Evolutionary conservation across 2,888 invertebrate species (phyloP), one percentile per base, ranked within the genome.

Genomic region (Neelides folsomi): DNA sequence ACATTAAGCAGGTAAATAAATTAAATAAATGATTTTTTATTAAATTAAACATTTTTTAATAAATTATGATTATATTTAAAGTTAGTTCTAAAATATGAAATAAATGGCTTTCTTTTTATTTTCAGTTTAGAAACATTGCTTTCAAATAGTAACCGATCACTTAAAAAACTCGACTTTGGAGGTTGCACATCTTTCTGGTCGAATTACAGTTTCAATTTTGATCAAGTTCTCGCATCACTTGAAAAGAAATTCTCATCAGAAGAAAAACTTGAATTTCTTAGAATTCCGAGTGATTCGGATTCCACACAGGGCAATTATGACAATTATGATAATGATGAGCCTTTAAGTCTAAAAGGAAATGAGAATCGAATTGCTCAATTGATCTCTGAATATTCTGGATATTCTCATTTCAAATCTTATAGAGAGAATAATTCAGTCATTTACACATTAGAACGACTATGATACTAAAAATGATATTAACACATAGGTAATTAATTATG

Each of bases 161-260:
- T 27, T 5, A 27, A 10, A 9, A 40, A 16, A 6, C 13, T 57
- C 27, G 51, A 55, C 35, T 7, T 55, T 20, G 49, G 57, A 12
- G 47, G 57, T 15, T 55, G 55, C 34, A 46, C 57, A 1, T 12
- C 38, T 1, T 18, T 57, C 3, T 55, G 55, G 57, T 36, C 49
- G 19, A 44, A 15, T 15, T 1, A 44, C 18, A n/a, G 16, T 10
- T n/a, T 53, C 12, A 51, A n/a, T 9, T 20, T 52, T 9, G 54
- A 50, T 35, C 16, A 49, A 44, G 36, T 55, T 7, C 37, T 52
- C 7, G 16, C n/a, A 13, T 35, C 52, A 2, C 1, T 58, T 1
- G 52, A 51, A 35, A 47, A 36, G 27, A 58, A 58, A 34, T 34
- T 58, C 45, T 42, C 16, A 12, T 47, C 50, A 1, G 47, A 45